phyloP scores from a whole-genome alignment of 2,797 vertebrate genomes.

The Lutjanus argentimaculatus region DNA sequence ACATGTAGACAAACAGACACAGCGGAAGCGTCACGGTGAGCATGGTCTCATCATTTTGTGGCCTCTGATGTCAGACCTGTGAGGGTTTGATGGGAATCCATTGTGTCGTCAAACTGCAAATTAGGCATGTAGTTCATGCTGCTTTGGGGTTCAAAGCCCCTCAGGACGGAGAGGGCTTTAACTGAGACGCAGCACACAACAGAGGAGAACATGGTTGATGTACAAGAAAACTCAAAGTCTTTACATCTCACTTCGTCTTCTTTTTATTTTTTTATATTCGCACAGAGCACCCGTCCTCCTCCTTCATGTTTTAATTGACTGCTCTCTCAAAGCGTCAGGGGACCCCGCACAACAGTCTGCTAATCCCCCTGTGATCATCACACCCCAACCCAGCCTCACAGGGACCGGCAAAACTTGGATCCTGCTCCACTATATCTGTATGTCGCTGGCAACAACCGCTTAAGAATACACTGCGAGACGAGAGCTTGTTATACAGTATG shows the following conservation, averaged over 20 bases:
- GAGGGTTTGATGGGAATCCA: slow-evolving; percentile 61
- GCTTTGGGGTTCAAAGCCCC: slow-evolving; percentile 64
- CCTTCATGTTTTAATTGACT: slow-evolving; percentile 81
- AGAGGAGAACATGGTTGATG: slow-evolving; percentile 60
- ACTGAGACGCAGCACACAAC: slow-evolving; percentile 44
- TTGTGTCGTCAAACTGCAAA: slow-evolving; percentile 72
- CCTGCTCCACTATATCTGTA: slow-evolving; percentile 51
- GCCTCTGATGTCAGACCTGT: slow-evolving; percentile 62
- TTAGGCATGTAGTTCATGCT: slow-evolving; percentile 59
- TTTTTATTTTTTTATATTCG: slow-evolving; percentile 32
- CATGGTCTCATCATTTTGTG: slow-evolving; percentile 18
- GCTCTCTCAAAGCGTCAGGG: slow-evolving; percentile 62
- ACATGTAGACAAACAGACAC: background rate
- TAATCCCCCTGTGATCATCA: slow-evolving; percentile 74
- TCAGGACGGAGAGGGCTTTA: slow-evolving; percentile 46
- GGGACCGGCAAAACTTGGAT: slow-evolving; percentile 46
- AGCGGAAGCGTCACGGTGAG: background rate
- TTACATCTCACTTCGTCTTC: slow-evolving; percentile 56
- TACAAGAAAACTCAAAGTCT: slow-evolving; percentile 66
- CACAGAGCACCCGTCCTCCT: slow-evolving; percentile 45
- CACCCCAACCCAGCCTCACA: slow-evolving; percentile 53
- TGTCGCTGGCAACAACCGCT: slow-evolving; percentile 40
- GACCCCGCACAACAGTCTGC: slow-evolving; percentile 67
- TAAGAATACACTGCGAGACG: slow-evolving; percentile 17
- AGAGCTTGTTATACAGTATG: slow-evolving; percentile 27